Conservation (phyloP, 2,113 vertebrate species). For the Asarcornis scutulata region DNA sequence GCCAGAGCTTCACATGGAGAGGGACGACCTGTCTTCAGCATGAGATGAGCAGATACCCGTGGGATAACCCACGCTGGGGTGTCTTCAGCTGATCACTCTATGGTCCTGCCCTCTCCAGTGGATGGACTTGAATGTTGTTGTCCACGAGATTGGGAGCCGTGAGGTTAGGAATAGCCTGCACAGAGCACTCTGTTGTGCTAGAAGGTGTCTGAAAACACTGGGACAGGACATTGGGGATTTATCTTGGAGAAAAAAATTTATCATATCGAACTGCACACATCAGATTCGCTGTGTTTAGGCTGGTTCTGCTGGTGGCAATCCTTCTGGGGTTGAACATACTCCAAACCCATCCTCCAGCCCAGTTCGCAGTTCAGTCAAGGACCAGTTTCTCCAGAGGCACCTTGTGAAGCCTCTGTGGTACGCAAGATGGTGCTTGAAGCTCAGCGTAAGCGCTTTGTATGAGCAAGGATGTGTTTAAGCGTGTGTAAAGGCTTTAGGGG, state of each 20-base stretch:
- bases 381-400: background rate
- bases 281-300: background rate
- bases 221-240: background rate
- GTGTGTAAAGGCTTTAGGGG: background rate
- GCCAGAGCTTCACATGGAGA: rapidly evolving
- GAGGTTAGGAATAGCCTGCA: rapidly evolving
- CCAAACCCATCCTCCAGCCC: background rate
- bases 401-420: background rate
- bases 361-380: background rate
- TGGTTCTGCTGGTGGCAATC: background rate
- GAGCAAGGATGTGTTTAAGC: background rate
- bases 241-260: background rate
- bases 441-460: background rate
- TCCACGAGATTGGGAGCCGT: rapidly evolving
- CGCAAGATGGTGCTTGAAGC: background rate
- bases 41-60: rapidly evolving
- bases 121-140: background rate
- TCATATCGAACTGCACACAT: background rate
- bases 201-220: background rate
- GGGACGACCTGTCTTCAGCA: background rate
- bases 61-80: rapidly evolving
- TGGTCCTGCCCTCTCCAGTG: rapidly evolving
- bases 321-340: background rate
- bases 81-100: rapidly evolving
- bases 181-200: background rate